Base-by-base conservation (phyloP, 2,113 vertebrate species). In the Hippocampus zosterae region DNA sequence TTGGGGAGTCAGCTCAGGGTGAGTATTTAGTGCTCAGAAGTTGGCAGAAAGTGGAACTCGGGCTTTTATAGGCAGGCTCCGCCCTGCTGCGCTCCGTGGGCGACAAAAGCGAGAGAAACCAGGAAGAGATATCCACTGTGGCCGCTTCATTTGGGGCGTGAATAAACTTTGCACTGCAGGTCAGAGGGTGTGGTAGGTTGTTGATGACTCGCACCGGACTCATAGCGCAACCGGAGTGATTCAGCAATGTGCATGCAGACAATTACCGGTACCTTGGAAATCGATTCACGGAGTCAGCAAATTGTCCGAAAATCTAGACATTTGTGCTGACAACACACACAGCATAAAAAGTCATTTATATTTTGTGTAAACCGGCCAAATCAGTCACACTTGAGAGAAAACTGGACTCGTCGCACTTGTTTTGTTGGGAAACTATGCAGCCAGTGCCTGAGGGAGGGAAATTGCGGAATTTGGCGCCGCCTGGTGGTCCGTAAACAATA, bases 1-100 rank as follows among this genome's bases (percentile, higher is more conserved):
- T 9, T 55, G 3, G 27, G 27, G 53, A 57, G 56, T 23, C 63
- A 70, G 52, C 66, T 37, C 50, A 64, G 27, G 23, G 21, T 2
- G 61, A 66, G 27, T 70, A 55, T 37, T 44, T 23, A 62, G 74
- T 57, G 83, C 57, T 74, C 73, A 77, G 77, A 60, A 72, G 70
- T 76, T 56, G 70, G 61, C 69, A 53, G 57, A 25, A 9, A 66
- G 52, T 5, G 63, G 40, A 48, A 42, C 59, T 1, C 41, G 2
- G 52, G 7, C 67, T 60, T 88, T 88, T 91, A 91, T 90, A 88
- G 69, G 0, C 13, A 61, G 87, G 84, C 86, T 8, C 81, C 88
- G 77, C 90, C 90, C 88, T 10, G 67, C 25, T 18, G 57, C 57
- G 57, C 57, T 8, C 8, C 8, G 27, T 19, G 57, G 33, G 27